These are phyloP conservation scores for Eilema depressum DNA, from an alignment of 2,888 invertebrate species.

Conservation along the genomic window DNA sequence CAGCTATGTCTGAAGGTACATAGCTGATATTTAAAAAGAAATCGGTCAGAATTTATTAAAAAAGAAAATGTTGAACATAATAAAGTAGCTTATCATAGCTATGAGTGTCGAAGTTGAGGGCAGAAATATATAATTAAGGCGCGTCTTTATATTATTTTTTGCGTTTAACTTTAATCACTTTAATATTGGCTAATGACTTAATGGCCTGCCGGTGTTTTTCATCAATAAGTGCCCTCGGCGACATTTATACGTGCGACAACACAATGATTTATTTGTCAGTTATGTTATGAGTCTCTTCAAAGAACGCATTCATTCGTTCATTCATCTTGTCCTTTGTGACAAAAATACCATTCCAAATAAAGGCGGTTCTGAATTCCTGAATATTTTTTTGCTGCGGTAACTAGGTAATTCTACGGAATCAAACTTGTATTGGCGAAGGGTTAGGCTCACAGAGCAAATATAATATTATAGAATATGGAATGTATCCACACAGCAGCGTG, in stretches of 20 bases:
- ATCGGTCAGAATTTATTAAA: neutral
- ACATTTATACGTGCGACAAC: slow-evolving; percentile 12
- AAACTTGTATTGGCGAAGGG: too few species aligned
- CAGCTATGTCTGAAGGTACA: too few species aligned
- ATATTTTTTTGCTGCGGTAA: neutral
- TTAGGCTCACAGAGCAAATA: too few species aligned
- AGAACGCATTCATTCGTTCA: neutral
- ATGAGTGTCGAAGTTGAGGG: neutral
- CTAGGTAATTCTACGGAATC: neutral
- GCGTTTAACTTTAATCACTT: slow-evolving; percentile 31
- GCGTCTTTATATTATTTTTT: slow-evolving; percentile 25
- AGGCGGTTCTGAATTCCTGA: neutral
- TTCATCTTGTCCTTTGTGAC: slow-evolving; percentile 2
- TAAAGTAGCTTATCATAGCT: slow-evolving; percentile 1
- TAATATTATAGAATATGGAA: too few species aligned
- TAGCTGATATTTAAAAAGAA: too few species aligned
- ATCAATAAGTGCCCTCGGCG: slow-evolving; percentile 14
- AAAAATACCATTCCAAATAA: neutral
- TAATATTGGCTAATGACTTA: slow-evolving; percentile 49
- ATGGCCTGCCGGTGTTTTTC: slow-evolving; percentile 35
- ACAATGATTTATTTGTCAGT: slow-evolving; percentile 14
- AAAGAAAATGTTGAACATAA: neutral
- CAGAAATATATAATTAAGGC: slow-evolving; percentile 19
- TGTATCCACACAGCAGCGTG: too few species aligned
- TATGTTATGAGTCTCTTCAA: neutral